Evolutionary conservation across 1,140 invertebrate genomes (phyloP).

Genomic region (Aphidius ervi): DNA sequence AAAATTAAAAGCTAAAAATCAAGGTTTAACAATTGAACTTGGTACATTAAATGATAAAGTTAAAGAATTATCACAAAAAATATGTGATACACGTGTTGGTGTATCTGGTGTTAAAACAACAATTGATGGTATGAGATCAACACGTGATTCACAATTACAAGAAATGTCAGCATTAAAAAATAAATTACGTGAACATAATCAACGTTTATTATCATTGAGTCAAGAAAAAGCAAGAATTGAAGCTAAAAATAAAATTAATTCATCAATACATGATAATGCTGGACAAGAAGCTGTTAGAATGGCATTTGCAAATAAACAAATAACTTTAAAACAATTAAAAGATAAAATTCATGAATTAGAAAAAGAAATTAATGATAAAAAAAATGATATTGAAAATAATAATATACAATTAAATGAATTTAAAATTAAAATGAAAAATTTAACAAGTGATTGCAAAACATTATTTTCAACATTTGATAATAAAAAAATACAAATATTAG

Average conservation of each 20-base stretch:
- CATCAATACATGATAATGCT: constrained; percentile 44
- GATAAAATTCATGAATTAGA: constrained; percentile 67
- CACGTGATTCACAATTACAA: constrained; percentile 82
- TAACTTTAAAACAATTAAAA: constrained; percentile 78
- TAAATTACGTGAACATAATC: constrained; percentile 79
- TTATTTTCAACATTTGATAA: constrained; percentile 58
- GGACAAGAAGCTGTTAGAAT: constrained; percentile 63
- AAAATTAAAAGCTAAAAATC: constrained; percentile 85
- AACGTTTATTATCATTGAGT: constrained; percentile 70
- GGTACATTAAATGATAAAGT: constrained; percentile 78
- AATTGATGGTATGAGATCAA: constrained; percentile 93
- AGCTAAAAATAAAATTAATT: constrained; percentile 65
- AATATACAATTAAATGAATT: constrained; percentile 71
- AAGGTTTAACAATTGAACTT: constrained; percentile 78
- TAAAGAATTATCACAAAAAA: constrained; percentile 80
- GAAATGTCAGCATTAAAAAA: constrained; percentile 87
- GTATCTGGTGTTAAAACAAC: constrained; percentile 91
- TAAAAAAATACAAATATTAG: constrained; percentile 52
- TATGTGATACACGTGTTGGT: constrained; percentile 80
- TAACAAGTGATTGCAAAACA: constrained; percentile 58
- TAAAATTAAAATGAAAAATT: constrained; percentile 57
- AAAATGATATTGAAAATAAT: constrained; percentile 78
- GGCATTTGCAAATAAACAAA: constrained; percentile 75
- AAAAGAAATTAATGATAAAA: constrained; percentile 71
- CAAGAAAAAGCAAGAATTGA: constrained; percentile 82